Base-by-base conservation (phyloP, 2,888 invertebrate genomes). In the Clivina fossor region DNA sequence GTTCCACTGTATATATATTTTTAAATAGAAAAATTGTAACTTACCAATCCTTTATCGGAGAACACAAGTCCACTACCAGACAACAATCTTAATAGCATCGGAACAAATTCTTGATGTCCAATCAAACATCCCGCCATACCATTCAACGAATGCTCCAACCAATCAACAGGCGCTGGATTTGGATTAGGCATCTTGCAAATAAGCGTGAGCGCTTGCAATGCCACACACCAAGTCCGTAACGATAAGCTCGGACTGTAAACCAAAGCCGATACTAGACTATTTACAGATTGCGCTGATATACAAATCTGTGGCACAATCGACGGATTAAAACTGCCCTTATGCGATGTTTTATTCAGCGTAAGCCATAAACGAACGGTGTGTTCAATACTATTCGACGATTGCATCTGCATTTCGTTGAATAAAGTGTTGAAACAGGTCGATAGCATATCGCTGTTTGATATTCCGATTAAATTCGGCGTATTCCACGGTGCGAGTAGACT, bases 281-380 rank as follows among this genome's bases (percentile, higher is more conserved):
- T 79, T 13, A 88, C 81, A 0, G 86, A 82, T 58, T 80, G 78
- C 0, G 80, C 77, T 47, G 82, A 83, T 33, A 88, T 76, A 1
- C 81, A 79, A 59, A 88, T 83, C 53, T 80, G 77, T 1, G 88
- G 88, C 37, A 78, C 75, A 33, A 80, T 74, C 3, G 77, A 77
- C 3, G 81, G 77, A 61, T 80, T 78, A 59, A 83, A 80, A 18
- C 38, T 30, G 18, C 55, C 55, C 15, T 55, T 49, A 41, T 33
- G 40, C 9, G 43, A 49, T 4, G 48, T 49, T 28, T 49, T 79
- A 81, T 91, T 92, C 59, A 93, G 76, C 2, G 90, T 92, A 59
- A 94, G 77, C 91, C 93, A 94, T 62, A 93, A 77, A 62, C 91
- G 88, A 28, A 93, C 76, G 43, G 91, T 85, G 68, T 90, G 84